phyloP scores from a whole-genome alignment of 2,113 vertebrate genomes.

The Poeciliopsis prolifica region DNA sequence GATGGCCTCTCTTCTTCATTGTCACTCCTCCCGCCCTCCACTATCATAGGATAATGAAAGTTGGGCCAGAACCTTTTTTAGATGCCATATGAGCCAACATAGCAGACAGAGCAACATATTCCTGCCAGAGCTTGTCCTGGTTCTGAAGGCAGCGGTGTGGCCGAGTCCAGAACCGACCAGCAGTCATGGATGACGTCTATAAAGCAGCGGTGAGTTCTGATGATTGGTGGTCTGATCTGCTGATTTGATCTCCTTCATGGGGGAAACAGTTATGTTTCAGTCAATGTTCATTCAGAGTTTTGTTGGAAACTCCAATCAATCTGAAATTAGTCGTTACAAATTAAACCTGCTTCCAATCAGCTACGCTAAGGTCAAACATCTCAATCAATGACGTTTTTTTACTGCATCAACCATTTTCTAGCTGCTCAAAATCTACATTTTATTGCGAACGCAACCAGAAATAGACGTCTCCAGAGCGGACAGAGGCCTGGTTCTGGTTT shows the following conservation, averaged over 20 bases:
- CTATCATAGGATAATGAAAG: conserved; percentile 59
- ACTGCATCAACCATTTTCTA: neutral
- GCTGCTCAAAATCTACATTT: neutral
- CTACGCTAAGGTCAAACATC: neutral
- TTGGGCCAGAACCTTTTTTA: conserved; percentile 68
- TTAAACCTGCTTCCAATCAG: neutral
- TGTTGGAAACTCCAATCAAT: neutral
- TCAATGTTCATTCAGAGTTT: neutral
- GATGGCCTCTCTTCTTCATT: conserved; percentile 37
- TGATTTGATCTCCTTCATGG: neutral
- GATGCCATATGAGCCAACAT: conserved; percentile 51
- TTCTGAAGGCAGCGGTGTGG: conserved; percentile 44
- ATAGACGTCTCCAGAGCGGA: neutral
- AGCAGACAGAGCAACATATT: conserved; percentile 63
- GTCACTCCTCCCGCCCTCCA: conserved; percentile 50
- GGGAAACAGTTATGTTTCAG: neutral
- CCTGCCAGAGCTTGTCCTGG: conserved; percentile 57
- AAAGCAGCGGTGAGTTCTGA: conserved; percentile 82
- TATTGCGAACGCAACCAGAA: neutral
- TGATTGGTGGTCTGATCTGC: neutral
- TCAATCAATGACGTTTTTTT: neutral
- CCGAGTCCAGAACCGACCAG: conserved; percentile 41
- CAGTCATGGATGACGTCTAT: conserved; percentile 84
- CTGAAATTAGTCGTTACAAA: neutral
- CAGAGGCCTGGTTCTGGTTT: neutral